These are phyloP conservation scores for Stercorarius parasiticus DNA, from an alignment of 2,113 vertebrate species.

Conservation along the genomic window DNA sequence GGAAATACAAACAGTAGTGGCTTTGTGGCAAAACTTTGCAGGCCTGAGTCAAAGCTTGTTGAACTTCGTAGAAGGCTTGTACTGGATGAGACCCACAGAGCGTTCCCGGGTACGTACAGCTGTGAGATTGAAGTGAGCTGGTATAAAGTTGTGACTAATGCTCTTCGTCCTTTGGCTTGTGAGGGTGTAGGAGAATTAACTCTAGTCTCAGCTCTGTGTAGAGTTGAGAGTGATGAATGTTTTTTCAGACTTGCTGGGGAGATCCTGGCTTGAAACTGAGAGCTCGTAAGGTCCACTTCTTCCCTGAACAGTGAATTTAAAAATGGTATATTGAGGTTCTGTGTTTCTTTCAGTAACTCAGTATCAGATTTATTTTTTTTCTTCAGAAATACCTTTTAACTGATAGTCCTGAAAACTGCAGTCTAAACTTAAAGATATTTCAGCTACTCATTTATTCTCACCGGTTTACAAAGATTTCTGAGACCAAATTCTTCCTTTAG, in stretches of 20 bases:
- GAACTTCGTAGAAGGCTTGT: not conserved
- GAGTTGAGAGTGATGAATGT: not conserved
- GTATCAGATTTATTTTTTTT: not conserved
- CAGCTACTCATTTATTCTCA: not conserved
- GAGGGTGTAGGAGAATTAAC: not conserved
- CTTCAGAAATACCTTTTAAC: not conserved
- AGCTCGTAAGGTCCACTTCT: not conserved
- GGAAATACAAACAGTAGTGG: not conserved
- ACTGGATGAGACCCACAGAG: not conserved
- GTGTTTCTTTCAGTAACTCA: not conserved
- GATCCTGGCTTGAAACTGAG: not conserved
- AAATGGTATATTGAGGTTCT: not conserved
- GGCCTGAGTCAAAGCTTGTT: not conserved
- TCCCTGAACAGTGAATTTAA: not conserved
- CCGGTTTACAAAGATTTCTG: not conserved
- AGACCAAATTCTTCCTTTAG: not conserved
- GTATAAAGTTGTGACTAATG: not conserved
- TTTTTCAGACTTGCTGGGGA: not conserved
- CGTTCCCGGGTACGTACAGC: rapidly evolving
- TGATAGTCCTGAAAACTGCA: not conserved
- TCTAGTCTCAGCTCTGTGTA: not conserved
- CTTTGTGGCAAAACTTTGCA: not conserved
- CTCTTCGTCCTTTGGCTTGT: not conserved
- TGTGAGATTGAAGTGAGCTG: not conserved
- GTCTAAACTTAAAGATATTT: not conserved